Base-by-base conservation (phyloP, 1,140 invertebrate species). In the Saxidomus purpurata region DNA sequence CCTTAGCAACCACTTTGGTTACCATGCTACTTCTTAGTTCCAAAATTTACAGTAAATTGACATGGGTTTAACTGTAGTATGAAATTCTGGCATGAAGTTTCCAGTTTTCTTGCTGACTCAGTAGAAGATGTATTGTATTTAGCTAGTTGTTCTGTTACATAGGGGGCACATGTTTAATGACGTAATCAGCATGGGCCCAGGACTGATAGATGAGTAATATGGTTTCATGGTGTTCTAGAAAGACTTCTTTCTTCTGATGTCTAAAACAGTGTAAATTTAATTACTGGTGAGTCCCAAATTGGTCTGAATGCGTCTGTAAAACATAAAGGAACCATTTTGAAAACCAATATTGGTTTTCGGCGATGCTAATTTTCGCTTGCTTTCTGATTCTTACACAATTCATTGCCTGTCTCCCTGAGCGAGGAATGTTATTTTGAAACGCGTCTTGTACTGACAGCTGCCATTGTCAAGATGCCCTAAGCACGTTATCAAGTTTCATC, bases 281-380 rank as follows among this genome's bases (percentile, higher is more conserved):
- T 63, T 63, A 63, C 25, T 63, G n/a, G 19, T 63, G 25, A 63
- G 22, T 63, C 6, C 59, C 1, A 19, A 17, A 22, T 22, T 22
- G n/a, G n/a, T 22, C 52, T 22, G 52, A 55, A 4, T 55, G 52
- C 19, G 11, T 55, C n/a, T 55, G 15, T 22, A 55, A 63, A 63
- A 63, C 59, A 63, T 63, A 63, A 63, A 63, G 25, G 59, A 63
- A 63, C 28, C n/a, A 55, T 55, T 55, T n/a, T 22, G 19, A 55
- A 55, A 13, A 13, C 52, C 19, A 15, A 63, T 63, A 63, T 63
- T 28, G n/a, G 1, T 25, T 28, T 63, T 28, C 28, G 8, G 4
- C 59, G 25, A n/a, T 19, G 59, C n/a, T 63, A 4, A 19, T 6
- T 28, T 63, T 28, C 25, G 19, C 28, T 25, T 28, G n/a, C 59